A percentile compares a stretch with the other conserved stretches of the same genome.
These are phyloP conservation scores for Sinocyclocheilus anophthalmus DNA, from an alignment of 2,113 vertebrate genomes.

Conservation along the genomic window DNA sequence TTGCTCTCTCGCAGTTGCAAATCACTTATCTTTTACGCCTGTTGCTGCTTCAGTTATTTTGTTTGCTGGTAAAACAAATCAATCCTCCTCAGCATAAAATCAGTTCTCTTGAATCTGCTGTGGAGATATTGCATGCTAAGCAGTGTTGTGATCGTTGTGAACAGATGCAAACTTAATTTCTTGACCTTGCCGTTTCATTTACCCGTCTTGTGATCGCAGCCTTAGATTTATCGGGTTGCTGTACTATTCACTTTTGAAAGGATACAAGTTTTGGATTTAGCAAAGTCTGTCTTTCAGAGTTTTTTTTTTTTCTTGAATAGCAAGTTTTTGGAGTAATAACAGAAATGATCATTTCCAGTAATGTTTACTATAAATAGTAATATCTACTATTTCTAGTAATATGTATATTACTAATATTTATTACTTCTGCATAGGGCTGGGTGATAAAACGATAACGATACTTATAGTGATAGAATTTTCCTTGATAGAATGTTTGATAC, in stretches of 20 bases:
- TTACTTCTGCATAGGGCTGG: no score
- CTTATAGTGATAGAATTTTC: no score
- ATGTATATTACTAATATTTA: no score
- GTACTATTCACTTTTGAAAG: neutral
- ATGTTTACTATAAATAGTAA: no score
- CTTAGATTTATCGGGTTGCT: no score
- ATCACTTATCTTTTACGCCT: neutral
- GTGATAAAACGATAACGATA: no score
- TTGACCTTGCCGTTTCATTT: neutral
- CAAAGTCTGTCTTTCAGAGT: no score
- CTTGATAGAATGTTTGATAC: no score
- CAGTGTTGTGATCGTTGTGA: neutral
- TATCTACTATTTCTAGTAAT: no score
- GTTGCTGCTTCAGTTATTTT: neutral
- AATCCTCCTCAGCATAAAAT: slow-evolving; percentile 20
- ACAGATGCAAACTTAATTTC: neutral
- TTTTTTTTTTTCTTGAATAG: no score
- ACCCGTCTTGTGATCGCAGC: neutral
- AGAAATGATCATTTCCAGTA: no score
- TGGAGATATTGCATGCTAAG: neutral
- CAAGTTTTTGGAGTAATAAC: no score
- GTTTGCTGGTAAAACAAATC: slow-evolving; percentile 2
- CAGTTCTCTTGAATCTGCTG: neutral
- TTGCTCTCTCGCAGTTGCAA: neutral
- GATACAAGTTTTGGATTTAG: neutral